phyloP scores from a whole-genome alignment of 1,140 invertebrate genomes.

The Polypedilum vanderplanki region DNA sequence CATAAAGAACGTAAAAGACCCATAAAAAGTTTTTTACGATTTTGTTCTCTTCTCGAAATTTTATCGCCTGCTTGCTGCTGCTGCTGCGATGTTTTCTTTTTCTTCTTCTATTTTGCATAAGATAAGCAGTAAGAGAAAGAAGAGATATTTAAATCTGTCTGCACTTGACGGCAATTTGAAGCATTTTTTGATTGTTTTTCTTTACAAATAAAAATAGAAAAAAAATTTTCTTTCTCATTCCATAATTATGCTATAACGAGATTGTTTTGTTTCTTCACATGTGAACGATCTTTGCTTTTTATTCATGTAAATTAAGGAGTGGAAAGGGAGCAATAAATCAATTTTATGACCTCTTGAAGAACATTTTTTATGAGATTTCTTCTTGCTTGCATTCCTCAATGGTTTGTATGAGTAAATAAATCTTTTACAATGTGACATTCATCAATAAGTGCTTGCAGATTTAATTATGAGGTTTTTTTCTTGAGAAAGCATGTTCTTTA shows the following conservation, averaged over 20 bases:
- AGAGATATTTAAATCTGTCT: not conserved
- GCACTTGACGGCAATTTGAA: conserved; percentile 4
- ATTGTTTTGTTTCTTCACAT: not conserved
- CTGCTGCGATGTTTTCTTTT: not conserved
- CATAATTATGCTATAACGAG: not conserved
- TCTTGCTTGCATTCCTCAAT: not conserved
- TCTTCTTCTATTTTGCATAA: not conserved
- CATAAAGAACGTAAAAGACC: conserved; percentile 12
- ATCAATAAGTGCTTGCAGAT: not conserved
- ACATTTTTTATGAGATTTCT: conserved; percentile 13
- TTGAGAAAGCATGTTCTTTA: too few relatives aligned
- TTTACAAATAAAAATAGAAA: not conserved
- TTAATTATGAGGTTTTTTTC: not conserved
- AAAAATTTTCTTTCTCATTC: not conserved
- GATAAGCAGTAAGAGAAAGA: too few relatives aligned
- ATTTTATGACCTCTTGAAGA: conserved; percentile 15
- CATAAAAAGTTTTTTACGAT: conserved; percentile 19
- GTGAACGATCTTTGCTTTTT: too few relatives aligned
- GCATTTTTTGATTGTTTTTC: conserved; percentile 6
- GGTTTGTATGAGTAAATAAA: not conserved
- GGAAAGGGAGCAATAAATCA: not conserved
- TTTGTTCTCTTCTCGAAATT: conserved; percentile 6
- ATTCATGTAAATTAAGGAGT: not conserved
- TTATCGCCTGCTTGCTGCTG: not conserved
- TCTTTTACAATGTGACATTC: not conserved